Base-by-base conservation (phyloP, 1,140 invertebrate genomes). In the Mamestra configurata region DNA sequence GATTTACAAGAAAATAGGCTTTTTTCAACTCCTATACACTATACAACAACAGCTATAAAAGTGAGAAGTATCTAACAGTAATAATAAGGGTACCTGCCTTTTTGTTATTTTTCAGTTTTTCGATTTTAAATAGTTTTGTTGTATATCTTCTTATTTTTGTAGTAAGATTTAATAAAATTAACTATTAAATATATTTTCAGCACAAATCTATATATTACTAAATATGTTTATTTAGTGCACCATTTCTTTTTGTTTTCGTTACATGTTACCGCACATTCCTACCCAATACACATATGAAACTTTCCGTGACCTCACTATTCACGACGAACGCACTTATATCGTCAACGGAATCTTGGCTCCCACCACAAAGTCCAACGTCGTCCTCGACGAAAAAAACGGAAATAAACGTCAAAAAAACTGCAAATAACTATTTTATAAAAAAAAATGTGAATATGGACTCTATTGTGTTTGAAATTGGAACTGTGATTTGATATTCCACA, bases 191-290 rank as follows among this genome's bases (percentile, higher is more conserved):
- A 24, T 22, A 59, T 75, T 71, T 71, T 18, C 20, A 75, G 72
- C 72, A 57, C 72, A 59, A n/a, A 43, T 35, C 27, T 86, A 77
- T 81, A 80, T 83, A 78, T 84, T 82, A 83, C 77, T 87, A 87
- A 86, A 73, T 86, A 91, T 88, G 87, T 94, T 93, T 94, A 94
- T 94, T 94, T 94, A 94, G 93, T 94, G 93, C 93, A 94, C 93
- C 87, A 86, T 94, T 94, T 94, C 91, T 94, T 94, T 94, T 93
- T 94, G 92, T 94, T 94, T 93, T 93, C 90, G 89, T 94, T 94
- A 92, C 93, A 94, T 94, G 93, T 94, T 89, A 90, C 92, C 90
- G 92, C 93, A 93, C 91, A 90, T 89, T 93, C 91, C 91, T 89
- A 92, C 86, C 91, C 90, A 90, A 93, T 92, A 89, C 87, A 89